phyloP scores from a whole-genome alignment of 1,140 invertebrate genomes.

The Magallana ariakensis region DNA sequence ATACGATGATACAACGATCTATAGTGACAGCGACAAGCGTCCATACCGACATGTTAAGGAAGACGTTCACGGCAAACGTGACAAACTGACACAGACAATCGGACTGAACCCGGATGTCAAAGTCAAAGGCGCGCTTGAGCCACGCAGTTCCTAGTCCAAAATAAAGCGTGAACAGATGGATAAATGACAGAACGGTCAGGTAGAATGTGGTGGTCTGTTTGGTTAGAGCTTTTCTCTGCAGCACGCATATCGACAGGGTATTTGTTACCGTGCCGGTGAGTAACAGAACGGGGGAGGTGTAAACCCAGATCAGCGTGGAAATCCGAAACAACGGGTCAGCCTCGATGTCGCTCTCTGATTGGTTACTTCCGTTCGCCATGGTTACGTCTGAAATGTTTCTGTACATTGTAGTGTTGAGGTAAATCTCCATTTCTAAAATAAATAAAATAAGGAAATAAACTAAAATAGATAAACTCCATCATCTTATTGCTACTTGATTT shows the following conservation, averaged over 20 bases:
- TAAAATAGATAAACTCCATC: not conserved
- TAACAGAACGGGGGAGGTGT: conserved; percentile 63
- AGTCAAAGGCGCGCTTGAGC: conserved; percentile 58
- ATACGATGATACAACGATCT: conserved; percentile 68
- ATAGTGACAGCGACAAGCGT: conserved; percentile 68
- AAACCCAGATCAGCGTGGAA: conserved; percentile 61
- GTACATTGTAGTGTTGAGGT: not conserved
- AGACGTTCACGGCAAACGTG: conserved; percentile 67
- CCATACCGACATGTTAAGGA: conserved; percentile 66
- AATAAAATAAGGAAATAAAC: not conserved
- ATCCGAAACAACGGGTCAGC: conserved; percentile 43
- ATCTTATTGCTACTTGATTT: not conserved
- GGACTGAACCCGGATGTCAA: conserved; percentile 61
- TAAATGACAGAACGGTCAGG: conserved; percentile 63
- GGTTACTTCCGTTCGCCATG: not conserved
- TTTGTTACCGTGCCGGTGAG: conserved; percentile 70
- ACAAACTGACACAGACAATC: conserved; percentile 65
- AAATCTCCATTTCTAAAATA: not conserved
- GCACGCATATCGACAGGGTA: conserved; percentile 67
- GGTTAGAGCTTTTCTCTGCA: conserved; percentile 61
- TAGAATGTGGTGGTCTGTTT: conserved; percentile 70
- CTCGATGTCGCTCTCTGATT: not conserved
- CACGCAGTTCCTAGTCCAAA: conserved; percentile 66
- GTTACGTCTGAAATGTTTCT: not conserved
- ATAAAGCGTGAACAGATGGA: conserved; percentile 66